Conservation (phyloP, 2,113 vertebrate genomes). For the Naja naja region DNA sequence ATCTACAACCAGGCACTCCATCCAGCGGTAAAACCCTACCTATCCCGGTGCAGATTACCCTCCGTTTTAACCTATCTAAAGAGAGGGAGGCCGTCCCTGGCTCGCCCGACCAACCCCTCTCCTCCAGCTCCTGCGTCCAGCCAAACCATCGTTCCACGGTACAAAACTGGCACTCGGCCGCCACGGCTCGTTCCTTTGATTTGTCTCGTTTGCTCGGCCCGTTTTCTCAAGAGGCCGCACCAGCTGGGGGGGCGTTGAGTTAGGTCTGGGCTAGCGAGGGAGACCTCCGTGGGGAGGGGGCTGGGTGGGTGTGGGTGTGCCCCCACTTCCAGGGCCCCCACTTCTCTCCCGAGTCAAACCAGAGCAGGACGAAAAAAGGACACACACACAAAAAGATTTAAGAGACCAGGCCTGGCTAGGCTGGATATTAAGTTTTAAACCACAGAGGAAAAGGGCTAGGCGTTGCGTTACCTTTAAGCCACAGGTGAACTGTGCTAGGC, state of each 20-base stretch:
- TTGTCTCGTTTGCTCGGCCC: neutral
- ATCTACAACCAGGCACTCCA: constrained; percentile 83
- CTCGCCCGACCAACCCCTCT: constrained; percentile 65
- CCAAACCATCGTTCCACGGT: constrained; percentile 64
- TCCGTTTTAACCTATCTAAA: constrained; percentile 70
- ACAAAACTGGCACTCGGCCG: constrained; percentile 51
- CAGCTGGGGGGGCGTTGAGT: constrained; percentile 29
- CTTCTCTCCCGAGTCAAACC: neutral
- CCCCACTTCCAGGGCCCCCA: neutral
- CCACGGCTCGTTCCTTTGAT: neutral
- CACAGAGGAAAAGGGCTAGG: too few relatives aligned
- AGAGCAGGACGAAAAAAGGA: too few relatives aligned
- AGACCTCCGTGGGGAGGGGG: neutral
- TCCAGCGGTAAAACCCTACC: constrained; percentile 96
- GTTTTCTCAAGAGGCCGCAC: constrained; percentile 13
- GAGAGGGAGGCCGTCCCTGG: constrained; percentile 67
- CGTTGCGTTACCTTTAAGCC: neutral
- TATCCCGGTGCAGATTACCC: constrained; percentile 85
- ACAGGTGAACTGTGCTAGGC: too few relatives aligned
- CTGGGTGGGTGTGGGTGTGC: accelerated
- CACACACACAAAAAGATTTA: too few relatives aligned
- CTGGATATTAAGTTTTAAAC: too few relatives aligned
- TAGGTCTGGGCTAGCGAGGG: constrained; percentile 30
- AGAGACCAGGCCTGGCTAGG: too few relatives aligned
- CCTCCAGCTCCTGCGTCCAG: constrained; percentile 67